phyloP scores from a whole-genome alignment of 2,797 vertebrate species.

The Oreochromis mossambicus region DNA sequence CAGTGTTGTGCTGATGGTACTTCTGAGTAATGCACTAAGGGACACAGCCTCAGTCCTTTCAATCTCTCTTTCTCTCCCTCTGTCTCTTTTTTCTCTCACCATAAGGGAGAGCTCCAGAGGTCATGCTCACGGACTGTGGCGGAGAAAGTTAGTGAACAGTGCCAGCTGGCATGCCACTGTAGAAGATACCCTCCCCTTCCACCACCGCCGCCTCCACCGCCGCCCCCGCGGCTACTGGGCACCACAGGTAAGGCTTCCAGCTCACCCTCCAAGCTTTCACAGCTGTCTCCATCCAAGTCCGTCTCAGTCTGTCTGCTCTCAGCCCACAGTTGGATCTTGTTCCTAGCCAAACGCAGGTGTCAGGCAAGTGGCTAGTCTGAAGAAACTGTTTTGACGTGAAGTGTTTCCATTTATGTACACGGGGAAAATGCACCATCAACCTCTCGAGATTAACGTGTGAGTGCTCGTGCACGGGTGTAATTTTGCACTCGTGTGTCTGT shows the following conservation, averaged over 20 bases:
- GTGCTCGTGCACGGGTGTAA: conserved; percentile 12
- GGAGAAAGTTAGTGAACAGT: conserved; percentile 84
- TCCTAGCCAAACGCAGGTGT: conserved; percentile 22
- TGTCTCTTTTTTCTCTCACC: conserved; percentile 61
- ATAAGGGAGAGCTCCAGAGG: conserved; percentile 90
- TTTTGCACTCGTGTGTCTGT: conserved; percentile 25
- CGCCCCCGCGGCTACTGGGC: conserved; percentile 76
- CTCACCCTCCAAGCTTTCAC: conserved; percentile 10
- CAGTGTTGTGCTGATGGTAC: conserved; percentile 44
- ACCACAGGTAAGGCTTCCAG: conserved; percentile 66
- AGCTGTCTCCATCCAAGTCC: conserved; percentile 23
- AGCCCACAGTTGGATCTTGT: conserved; percentile 9
- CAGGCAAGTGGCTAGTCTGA: conserved; percentile 16
- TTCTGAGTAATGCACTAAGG: conserved; percentile 47
- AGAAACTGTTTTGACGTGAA: conserved; percentile 16
- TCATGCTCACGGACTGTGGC: conserved; percentile 86
- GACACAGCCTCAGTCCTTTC: conserved; percentile 34
- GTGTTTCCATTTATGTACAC: conserved; percentile 26
- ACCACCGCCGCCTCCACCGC: conserved; percentile 88
- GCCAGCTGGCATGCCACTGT: conserved; percentile 90
- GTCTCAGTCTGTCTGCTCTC: conserved; percentile 26
- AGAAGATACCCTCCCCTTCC: conserved; percentile 88
- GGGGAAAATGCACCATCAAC: conserved; percentile 13
- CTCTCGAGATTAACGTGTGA: conserved; percentile 12
- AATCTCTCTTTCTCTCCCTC: conserved; percentile 31